Evolutionary conservation across 1,140 invertebrate genomes (phyloP).

Genomic region (Brachionus plicatilis): DNA sequence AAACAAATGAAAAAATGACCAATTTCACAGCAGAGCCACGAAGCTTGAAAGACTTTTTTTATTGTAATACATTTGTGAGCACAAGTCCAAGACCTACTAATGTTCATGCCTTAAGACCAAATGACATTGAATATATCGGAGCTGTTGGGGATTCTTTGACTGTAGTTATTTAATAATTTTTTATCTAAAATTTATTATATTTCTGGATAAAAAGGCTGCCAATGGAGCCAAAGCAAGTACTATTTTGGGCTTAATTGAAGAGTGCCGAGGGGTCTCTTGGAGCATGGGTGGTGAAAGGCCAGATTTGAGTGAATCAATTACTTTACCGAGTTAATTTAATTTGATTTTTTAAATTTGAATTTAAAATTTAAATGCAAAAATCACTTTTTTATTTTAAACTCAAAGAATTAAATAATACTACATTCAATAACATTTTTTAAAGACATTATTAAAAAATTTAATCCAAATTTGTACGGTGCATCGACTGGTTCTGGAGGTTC

Average conservation of each 20-base stretch:
- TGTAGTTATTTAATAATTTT: neutral
- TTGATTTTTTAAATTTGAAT: too few relatives aligned
- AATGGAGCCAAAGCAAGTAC: constrained; percentile 25
- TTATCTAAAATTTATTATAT: neutral
- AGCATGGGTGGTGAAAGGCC: constrained; percentile 36
- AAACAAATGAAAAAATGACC: neutral
- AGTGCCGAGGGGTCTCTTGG: constrained; percentile 32
- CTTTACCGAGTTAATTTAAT: constrained; percentile 42
- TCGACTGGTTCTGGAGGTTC: constrained; percentile 46
- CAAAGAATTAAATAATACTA: neutral
- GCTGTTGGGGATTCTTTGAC: constrained; percentile 71
- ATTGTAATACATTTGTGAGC: neutral
- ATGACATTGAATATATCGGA: constrained; percentile 70
- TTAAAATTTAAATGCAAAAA: too few relatives aligned
- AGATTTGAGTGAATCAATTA: constrained; percentile 19
- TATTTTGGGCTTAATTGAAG: constrained; percentile 11
- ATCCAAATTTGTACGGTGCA: constrained; percentile 50
- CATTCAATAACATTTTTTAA: neutral
- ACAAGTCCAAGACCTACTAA: constrained; percentile 27
- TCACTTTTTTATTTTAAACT: neutral
- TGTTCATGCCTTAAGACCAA: constrained; percentile 65
- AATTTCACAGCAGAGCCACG: neutral
- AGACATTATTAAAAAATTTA: constrained; percentile 53
- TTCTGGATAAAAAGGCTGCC: constrained; percentile 6
- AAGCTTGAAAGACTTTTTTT: neutral